Percentiles rank a stretch among this genome's conserved stretches.
Conservation (phyloP, 2,113 vertebrate species). For the Platysteira castanea region DNA sequence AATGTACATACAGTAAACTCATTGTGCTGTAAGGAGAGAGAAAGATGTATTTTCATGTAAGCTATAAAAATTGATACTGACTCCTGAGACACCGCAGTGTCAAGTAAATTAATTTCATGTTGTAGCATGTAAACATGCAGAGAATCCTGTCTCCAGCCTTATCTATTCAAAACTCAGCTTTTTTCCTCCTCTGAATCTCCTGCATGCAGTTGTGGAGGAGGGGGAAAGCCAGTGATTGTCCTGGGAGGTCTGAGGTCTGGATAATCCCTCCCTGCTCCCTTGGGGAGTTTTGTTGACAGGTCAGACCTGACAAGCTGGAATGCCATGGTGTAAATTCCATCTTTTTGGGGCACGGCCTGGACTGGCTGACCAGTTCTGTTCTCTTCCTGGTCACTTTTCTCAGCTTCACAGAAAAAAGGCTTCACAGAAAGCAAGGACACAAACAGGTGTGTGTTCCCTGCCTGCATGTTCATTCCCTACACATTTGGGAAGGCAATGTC, state of each 20-base stretch:
- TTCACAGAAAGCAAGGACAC: not conserved
- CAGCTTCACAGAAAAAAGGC: not conserved
- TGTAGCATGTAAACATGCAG: not conserved
- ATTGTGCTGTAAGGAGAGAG: not conserved
- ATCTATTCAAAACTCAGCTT: not conserved
- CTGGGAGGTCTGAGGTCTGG: not conserved
- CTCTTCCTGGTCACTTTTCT: not conserved
- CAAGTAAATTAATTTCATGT: conserved; percentile 29
- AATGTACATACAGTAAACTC: conserved; percentile 36
- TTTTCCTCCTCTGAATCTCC: not conserved
- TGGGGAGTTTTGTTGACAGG: not conserved
- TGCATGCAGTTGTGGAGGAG: not conserved
- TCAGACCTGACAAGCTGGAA: not conserved
- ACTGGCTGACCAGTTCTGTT: not conserved
- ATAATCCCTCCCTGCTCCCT: not conserved
- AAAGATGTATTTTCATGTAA: conserved; percentile 58
- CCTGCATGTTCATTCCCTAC: not conserved
- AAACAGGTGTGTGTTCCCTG: not conserved
- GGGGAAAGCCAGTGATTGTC: not conserved
- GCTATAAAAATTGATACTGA: conserved; percentile 24
- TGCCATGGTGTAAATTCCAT: not conserved
- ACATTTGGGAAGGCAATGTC: not conserved
- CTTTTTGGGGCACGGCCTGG: accelerated
- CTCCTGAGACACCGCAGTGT: not conserved
- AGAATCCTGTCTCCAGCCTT: not conserved